A percentile compares a stretch with the other conserved stretches of the same genome.
Conservation (phyloP, 2,888 invertebrate species). For the Lasioglossum pauxillum region DNA sequence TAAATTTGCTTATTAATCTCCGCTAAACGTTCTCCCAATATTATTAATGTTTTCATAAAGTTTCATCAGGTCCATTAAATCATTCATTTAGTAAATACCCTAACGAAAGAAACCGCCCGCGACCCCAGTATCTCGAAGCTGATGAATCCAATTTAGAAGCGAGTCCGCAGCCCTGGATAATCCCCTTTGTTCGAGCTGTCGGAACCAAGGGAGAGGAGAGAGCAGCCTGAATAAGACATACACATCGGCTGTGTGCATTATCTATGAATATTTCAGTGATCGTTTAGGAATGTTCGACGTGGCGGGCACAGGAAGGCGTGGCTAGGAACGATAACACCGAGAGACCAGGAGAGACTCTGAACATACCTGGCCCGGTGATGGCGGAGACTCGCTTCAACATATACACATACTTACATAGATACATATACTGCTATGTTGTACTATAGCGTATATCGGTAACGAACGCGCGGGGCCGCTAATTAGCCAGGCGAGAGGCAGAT, state of each 20-base stretch:
- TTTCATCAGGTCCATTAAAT: too few relatives aligned
- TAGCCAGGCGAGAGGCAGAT: constrained; percentile 48
- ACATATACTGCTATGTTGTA: not conserved
- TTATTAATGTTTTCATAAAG: too few relatives aligned
- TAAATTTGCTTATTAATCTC: too few relatives aligned
- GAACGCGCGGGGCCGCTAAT: constrained; percentile 60
- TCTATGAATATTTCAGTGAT: constrained; percentile 75
- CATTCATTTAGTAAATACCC: too few relatives aligned
- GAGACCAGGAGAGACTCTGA: constrained; percentile 78
- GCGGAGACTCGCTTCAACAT: constrained; percentile 73
- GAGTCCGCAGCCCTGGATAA: not conserved
- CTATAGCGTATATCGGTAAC: constrained; percentile 82
- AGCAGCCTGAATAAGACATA: constrained; percentile 7
- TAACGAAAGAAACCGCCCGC: not conserved
- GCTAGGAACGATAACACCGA: constrained; percentile 81
- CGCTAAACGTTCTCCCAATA: too few relatives aligned
- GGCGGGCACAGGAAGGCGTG: constrained; percentile 79
- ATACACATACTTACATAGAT: too few relatives aligned
- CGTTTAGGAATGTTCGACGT: constrained; percentile 81
- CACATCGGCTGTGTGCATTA: not conserved
- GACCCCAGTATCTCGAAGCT: not conserved
- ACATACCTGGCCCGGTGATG: constrained; percentile 85
- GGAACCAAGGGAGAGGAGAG: not conserved
- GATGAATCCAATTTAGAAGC: not conserved
- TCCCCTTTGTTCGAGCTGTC: not conserved